Base-by-base conservation (phyloP, 64 coral and sea anemone species). In the Dendronephthya gigantea region DNA sequence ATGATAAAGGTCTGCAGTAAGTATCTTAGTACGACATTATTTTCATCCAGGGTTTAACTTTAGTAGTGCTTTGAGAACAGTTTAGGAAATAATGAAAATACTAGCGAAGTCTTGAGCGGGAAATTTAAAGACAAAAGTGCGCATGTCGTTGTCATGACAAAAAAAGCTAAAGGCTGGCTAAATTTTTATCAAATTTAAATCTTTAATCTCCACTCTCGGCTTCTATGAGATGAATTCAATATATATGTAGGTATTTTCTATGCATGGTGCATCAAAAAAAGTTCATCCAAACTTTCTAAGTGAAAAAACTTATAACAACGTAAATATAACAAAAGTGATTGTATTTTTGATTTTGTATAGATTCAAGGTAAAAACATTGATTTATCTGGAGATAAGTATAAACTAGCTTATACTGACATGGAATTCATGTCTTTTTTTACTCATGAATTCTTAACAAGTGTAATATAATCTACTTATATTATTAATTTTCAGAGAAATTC, bases 1-100 rank as follows among this genome's bases (percentile, higher is more conserved):
- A 90, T 19, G 89, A 90, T 35, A 90, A 90, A 62, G 89, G 89
- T 22, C 45, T 90, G 79, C 89, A 90, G 89, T 90, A 85, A 90
- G 89, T 90, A 12, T 49, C 7, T 33, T 72, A 45, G 11, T 11
- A 48, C 39, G 30, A 38, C 14, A 1, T 19, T 69, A 33, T 23
- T 47, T n/a, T 49, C 23, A 34, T 75, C 27, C 13, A 72, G 65
- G n/a, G 11, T 15, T 28, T 45, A 85, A n/a, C 34, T 17, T n/a
- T 39, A 68, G 68, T 19, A 74, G 30, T 52, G 23, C n/a, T 13
- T 74, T 74, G 68, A 74, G 19, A 30, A 27, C 1, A 28, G 1
- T 35, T 1, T 17, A 35, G n/a, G n/a, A n/a, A n/a, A n/a, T n/a
- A n/a, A n/a, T n/a, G n/a, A n/a, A n/a, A n/a, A n/a, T n/a, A n/a